phyloP scores from a whole-genome alignment of 2,113 vertebrate genomes.

The Thamnaconus septentrionalis region DNA sequence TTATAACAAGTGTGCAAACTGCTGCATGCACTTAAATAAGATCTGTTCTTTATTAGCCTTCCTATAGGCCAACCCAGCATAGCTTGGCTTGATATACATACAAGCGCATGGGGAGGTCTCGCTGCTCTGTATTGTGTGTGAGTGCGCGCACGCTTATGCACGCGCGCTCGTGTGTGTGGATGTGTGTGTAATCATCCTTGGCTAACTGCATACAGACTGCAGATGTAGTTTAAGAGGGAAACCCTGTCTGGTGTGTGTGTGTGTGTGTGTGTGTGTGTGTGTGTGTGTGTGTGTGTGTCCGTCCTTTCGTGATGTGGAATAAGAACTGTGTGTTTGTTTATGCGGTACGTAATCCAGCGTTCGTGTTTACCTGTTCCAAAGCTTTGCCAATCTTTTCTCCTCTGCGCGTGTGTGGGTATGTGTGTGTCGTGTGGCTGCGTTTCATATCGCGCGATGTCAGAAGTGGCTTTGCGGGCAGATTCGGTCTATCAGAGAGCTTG shows the following conservation, averaged over 20 bases:
- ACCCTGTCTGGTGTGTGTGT: conserved; percentile 59
- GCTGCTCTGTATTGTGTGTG: neutral
- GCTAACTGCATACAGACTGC: conserved; percentile 39
- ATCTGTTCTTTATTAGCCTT: conserved; percentile 66
- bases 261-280: neutral
- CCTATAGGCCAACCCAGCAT: conserved; percentile 36
- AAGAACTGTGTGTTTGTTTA: too few relatives aligned
- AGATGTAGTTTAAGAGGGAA: conserved; percentile 64
- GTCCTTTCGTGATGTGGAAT: neutral
- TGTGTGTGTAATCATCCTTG: conserved; percentile 38
- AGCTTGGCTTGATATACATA: conserved; percentile 26
- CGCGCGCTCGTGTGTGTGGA: conserved; percentile 8
- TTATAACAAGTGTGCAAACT: conserved; percentile 25
- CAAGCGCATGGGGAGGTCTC: conserved; percentile 40
- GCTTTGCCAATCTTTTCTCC: too few relatives aligned
- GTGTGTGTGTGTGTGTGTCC: too few relatives aligned
- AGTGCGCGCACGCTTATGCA: too few relatives aligned
- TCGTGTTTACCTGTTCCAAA: too few relatives aligned
- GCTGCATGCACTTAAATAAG: conserved; percentile 24
- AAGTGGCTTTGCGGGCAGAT: conserved; percentile 13
- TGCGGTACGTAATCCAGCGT: too few relatives aligned
- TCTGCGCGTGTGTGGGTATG: neutral
- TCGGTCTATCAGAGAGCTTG: conserved; percentile 14
- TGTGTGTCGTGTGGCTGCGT: conserved; percentile 3
- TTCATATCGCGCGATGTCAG: conserved; percentile 4